Base-by-base conservation (phyloP, 2,113 vertebrate genomes). In the Microcebus murinus region DNA sequence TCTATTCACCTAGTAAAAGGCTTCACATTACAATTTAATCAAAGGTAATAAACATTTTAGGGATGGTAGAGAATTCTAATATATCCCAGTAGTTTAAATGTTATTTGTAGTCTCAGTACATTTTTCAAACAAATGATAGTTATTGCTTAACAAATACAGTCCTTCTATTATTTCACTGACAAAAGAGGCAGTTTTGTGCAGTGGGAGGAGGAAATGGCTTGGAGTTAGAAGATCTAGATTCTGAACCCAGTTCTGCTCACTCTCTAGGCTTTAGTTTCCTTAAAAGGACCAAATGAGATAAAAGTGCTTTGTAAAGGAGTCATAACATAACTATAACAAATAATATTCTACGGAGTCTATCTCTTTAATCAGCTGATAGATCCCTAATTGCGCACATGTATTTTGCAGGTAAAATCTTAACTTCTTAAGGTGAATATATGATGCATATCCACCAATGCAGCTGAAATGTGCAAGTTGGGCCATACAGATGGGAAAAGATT, bases 401-500 rank as follows among this genome's bases (percentile, higher is more conserved):
- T 50, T 96, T 96, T 74, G 39, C 39, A 91, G 91, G 86, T 80
- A 85, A 92, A 79, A 65, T 68, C 13, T 76, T 92, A 96, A 96
- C 39, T 23, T 88, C 86, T 95, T 42, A 92, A 94, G 93, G 70
- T 86, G 84, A 65, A 36, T 90, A 18, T 27, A 12, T 34, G 11
- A 79, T 59, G 31, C 8, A 90, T 63, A 73, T 20, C 25, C 10
- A 55, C 17, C 9, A 42, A 48, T 52, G 63, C 48, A 85, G 15
- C 15, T 74, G 48, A 95, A 61, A 82, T 68, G 63, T 92, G 27
- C 8, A 79, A n/a, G 42, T 12, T 73, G 42, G 13, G 4, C 80
- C 91, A 87, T 71, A 25, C 9, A 79, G 61, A 88, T 48, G 36
- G 31, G 48, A 84, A 79, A 79, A 82, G 11, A 80, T 42, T 45